A percentile compares a stretch with the other conserved stretches of the same genome.
Conservation (phyloP, 2,888 invertebrate species). For the Helobdella robusta region DNA sequence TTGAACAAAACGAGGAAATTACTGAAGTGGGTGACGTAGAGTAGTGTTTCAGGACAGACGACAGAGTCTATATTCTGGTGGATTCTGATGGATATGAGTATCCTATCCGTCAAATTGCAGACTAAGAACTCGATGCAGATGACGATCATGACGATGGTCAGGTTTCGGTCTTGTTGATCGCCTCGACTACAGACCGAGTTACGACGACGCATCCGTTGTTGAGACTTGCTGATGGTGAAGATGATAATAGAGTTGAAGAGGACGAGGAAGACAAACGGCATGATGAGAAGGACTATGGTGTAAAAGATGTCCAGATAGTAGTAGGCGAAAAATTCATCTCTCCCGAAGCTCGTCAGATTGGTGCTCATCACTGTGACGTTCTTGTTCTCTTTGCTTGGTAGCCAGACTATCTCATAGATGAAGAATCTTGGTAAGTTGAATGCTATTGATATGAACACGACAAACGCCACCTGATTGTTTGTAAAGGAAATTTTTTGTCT, state of each 20-base stretch:
- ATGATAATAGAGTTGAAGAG: slow-evolving; percentile 32
- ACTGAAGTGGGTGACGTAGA: slow-evolving; percentile 16
- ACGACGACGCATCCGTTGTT: slow-evolving; percentile 26
- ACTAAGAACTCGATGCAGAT: slow-evolving; percentile 31
- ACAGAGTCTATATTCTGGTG: neutral
- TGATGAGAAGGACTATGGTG: slow-evolving; percentile 32
- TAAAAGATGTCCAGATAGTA: slow-evolving; percentile 34
- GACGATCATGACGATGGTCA: slow-evolving; percentile 35
- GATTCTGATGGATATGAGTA: neutral
- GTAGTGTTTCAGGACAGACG: slow-evolving; percentile 20
- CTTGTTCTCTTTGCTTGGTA: neutral
- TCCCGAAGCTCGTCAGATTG: slow-evolving; percentile 22
- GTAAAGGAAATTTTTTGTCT: too few relatives aligned
- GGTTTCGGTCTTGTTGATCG: slow-evolving; percentile 33
- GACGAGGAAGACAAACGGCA: slow-evolving; percentile 31
- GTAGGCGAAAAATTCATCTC: slow-evolving; percentile 28
- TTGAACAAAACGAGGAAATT: slow-evolving; percentile 29
- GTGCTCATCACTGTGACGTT: neutral
- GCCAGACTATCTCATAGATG: slow-evolving; percentile 25
- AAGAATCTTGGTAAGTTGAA: slow-evolving; percentile 34
- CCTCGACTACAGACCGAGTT: slow-evolving; percentile 27
- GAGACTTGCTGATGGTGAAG: slow-evolving; percentile 22
- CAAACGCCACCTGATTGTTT: slow-evolving; percentile 29
- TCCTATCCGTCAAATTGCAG: slow-evolving; percentile 12
- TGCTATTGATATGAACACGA: slow-evolving; percentile 23